Evolutionary conservation across 2,888 invertebrate genomes (phyloP), one percentile per base, ranked within the genome.

Genomic region (Chaetogeoica ovagalla): DNA sequence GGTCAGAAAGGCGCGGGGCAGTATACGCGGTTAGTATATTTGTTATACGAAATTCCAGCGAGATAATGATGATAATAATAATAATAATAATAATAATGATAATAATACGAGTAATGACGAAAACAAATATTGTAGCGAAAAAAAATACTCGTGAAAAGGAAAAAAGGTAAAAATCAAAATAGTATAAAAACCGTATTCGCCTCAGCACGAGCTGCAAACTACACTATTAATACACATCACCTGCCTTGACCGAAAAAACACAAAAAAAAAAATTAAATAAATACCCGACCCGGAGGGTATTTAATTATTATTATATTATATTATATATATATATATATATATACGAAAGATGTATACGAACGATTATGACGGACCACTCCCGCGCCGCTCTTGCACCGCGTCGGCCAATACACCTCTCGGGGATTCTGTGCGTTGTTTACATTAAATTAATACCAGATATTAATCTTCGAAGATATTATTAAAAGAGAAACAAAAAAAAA

Each of bases 291-390:
- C 71, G n/a, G 57, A 63, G 79, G 79, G 63, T 79, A 71, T 79
- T 79, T 79, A 79, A 79, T 79, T 79, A 77, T 70, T 63, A 39
- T 76, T 30, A 30, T 30, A 30, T 30, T 30, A 30, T n/a, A n/a
- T n/a, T n/a, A n/a, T n/a, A n/a, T n/a, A n/a, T n/a, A n/a, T n/a
- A n/a, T n/a, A n/a, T n/a, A n/a, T n/a, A n/a, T 30, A 30, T 30
- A 30, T 30, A 30, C 2, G 43, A 70, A 71, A 70, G 79, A 79
- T 79, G 39, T 55, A 79, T 43, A 79, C 63, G 43, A 71, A 79
- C 70, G 79, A 79, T 79, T 79, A 79, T 79, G 79, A 79, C 70
- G 79, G 69, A 65, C 79, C 79, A 79, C 79, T 79, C 79, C 79
- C 79, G 79, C 79, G 30, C 30, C 30, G 30, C 43, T 71, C 15